Percentiles rank a stretch among this genome's conserved stretches.
These are phyloP conservation scores for Parelbella ahira DNA, from an alignment of 2,888 invertebrate genomes.

Conservation along the genomic window DNA sequence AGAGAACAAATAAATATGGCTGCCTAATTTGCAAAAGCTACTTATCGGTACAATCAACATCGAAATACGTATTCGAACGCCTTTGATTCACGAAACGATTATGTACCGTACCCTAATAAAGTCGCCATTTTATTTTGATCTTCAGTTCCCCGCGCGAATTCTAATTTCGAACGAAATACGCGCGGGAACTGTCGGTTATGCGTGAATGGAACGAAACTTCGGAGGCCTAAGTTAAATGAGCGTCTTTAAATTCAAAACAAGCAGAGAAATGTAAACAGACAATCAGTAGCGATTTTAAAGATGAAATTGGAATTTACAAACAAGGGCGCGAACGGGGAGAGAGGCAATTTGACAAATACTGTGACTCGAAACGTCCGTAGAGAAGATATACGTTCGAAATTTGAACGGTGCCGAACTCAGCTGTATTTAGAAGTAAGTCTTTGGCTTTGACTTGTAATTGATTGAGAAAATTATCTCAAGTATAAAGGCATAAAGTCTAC, in stretches of 20 bases:
- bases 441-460: slow-evolving; percentile 26
- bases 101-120: slow-evolving; percentile 60
- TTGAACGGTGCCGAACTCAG: slow-evolving; percentile 20
- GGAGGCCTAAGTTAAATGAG: slow-evolving; percentile 48
- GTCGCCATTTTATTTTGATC: slow-evolving; percentile 51
- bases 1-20: slow-evolving; percentile 46
- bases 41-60: slow-evolving; percentile 57
- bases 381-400: slow-evolving; percentile 24
- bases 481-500: no score
- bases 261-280: slow-evolving; percentile 75
- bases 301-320: slow-evolving; percentile 59
- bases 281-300: slow-evolving; percentile 74
- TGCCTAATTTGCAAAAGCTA: slow-evolving; percentile 55
- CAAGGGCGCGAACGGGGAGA: slow-evolving; percentile 37
- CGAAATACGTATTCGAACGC: slow-evolving; percentile 51
- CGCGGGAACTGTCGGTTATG: slow-evolving; percentile 27
- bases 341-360: slow-evolving; percentile 62
- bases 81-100: slow-evolving; percentile 62
- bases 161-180: slow-evolving; percentile 18
- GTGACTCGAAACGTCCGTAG: slow-evolving; percentile 35
- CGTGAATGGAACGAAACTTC: slow-evolving; percentile 34
- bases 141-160: slow-evolving; percentile 24
- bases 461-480: slow-evolving; percentile 22
- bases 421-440: slow-evolving; percentile 17
- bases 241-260: slow-evolving; percentile 67